Percentiles rank a stretch among this genome's conserved stretches.
Conservation (phyloP, 2,888 invertebrate genomes). For the Euclidia mi region DNA sequence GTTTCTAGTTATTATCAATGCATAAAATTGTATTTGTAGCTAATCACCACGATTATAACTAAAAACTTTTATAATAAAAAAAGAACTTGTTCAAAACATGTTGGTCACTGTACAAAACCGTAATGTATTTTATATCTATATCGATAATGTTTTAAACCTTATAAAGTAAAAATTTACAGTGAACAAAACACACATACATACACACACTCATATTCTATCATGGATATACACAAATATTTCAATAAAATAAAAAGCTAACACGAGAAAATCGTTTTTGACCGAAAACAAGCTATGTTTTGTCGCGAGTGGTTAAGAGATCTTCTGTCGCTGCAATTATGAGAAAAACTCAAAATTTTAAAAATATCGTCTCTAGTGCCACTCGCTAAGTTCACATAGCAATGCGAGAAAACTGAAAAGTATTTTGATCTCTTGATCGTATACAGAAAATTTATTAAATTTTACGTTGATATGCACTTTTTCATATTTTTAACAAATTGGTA, state of each 20-base stretch:
- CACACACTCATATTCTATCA: conserved; percentile 56
- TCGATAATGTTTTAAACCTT: conserved; percentile 70
- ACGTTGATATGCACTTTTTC: conserved; percentile 44
- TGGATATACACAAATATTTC: conserved; percentile 45
- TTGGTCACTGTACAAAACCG: conserved; percentile 42
- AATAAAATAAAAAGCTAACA: conserved; percentile 34
- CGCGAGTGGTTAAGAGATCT: conserved; percentile 27
- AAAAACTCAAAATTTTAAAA: conserved; percentile 33
- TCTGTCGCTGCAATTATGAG: conserved; percentile 5
- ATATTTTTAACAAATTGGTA: no score
- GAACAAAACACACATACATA: conserved; percentile 51
- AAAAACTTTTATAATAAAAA: conserved; percentile 29
- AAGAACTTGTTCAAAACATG: conserved; percentile 27
- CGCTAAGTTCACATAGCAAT: conserved; percentile 19
- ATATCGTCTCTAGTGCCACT: conserved; percentile 28
- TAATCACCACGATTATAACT: conserved; percentile 31
- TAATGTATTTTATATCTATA: conserved; percentile 49
- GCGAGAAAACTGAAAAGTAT: conserved; percentile 36
- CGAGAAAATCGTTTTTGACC: conserved; percentile 26
- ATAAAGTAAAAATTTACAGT: conserved; percentile 77
- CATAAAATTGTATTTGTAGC: conserved; percentile 35
- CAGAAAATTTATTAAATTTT: conserved; percentile 44
- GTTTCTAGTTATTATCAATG: conserved; percentile 37
- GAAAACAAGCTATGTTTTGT: conserved; percentile 22
- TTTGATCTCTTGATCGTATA: conserved; percentile 31